phyloP scores from a whole-genome alignment of 53 echinoderm and acorn worm species.

The Stichopus horrens region DNA sequence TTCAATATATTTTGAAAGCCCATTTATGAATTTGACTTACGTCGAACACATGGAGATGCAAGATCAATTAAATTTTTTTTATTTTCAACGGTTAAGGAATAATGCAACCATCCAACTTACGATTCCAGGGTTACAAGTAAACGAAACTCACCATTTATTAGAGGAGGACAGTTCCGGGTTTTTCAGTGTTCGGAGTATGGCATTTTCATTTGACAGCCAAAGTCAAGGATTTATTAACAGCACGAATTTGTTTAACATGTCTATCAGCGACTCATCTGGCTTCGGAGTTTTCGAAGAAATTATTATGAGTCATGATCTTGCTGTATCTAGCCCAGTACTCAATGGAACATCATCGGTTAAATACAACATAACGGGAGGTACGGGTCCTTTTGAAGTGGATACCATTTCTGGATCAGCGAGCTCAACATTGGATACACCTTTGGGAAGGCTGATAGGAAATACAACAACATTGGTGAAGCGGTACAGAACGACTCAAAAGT shows the following conservation, averaged over 20 bases:
- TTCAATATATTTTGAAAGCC: neutral
- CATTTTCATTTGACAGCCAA: neutral
- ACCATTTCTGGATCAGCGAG: neutral
- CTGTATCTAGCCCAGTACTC: neutral
- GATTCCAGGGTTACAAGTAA: neutral
- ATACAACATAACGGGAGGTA: neutral
- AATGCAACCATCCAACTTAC: neutral
- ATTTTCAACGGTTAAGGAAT: neutral
- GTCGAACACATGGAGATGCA: neutral
- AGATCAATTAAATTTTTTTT: neutral
- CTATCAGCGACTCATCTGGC: neutral
- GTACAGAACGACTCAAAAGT: neutral
- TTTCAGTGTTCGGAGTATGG: neutral
- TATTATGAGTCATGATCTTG: neutral
- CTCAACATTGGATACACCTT: neutral
- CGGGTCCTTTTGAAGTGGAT: neutral
- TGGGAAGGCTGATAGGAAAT: neutral
- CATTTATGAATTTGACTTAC: neutral
- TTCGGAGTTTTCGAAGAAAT: neutral
- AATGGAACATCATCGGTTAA: neutral
- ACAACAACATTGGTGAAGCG: neutral
- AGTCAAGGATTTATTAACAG: neutral
- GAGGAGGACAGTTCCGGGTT: neutral
- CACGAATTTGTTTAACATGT: neutral
- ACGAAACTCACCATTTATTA: neutral